Base-by-base conservation (phyloP, 92 coral and sea anemone species). In the Zoanthus sociatus region DNA sequence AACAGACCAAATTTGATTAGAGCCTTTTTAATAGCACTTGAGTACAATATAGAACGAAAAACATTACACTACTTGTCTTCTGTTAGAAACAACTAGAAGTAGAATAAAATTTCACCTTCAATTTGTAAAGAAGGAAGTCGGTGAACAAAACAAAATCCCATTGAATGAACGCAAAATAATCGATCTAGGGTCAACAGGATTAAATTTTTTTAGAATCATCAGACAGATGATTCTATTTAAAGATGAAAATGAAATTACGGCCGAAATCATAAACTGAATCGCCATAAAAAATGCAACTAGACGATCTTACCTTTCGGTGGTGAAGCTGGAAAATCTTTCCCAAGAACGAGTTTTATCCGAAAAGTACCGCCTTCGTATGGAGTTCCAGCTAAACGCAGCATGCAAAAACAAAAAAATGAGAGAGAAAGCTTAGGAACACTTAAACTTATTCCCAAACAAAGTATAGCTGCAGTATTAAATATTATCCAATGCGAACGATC, bases 311-410 rank as follows among this genome's bases (percentile, higher is more conserved):
- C 99, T 95, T 97, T 97, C 66, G 99, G 99, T 47, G 99, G 99
- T 12, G 91, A 90, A 83, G 99, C 84, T 21, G 99, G 99, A 70
- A 95, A 97, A 77, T 97, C 99, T 83, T 96, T 93, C 48, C 97
- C 98, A 15, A 97, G 87, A 32, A 97, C 99, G 33, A 97, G 92
- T 84, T 97, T 97, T 26, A 97, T 94, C 84, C 92, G 95, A 74
- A 97, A 97, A 14, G 94, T 78, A 11, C 99, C 99, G 18, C 98
- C 98, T 91, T 97, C 99, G 63, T 97, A 97, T 26, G 99, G 99
- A 30, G 99, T 97, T 50, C 99, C 99, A 88, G 99, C 99, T 97
- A 82, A 77, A 9, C 45, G 18, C 37, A 54, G 20, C 47, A 77
- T 51, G 4, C 2, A 37, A 13, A 32, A 21, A 37, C 50, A 51